Base-by-base conservation (phyloP, 2,888 invertebrate species). In the Brachyopa scutellaris region DNA sequence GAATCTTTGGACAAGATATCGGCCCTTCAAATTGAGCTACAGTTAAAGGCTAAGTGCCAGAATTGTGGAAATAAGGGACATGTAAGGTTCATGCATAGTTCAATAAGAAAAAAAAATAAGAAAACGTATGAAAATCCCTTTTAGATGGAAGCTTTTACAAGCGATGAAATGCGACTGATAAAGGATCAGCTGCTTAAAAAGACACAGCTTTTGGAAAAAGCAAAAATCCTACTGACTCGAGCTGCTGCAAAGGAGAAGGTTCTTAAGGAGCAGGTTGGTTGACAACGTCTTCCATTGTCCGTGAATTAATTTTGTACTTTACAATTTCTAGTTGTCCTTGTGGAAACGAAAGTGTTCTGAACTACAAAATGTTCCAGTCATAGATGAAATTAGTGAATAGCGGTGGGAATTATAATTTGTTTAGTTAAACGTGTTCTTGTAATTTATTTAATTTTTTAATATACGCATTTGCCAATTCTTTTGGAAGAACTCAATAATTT, bases 231-330 rank as follows among this genome's bases (percentile, higher is more conserved):
- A 53, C 86, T 94, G 55, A 92, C 93, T 38, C 91, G 93, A 59
- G 94, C 94, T 3, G 94, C 94, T 0, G 90, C 92, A 7, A 93
- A 93, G 86, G 94, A 94, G 85, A 94, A 93, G 85, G 90, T 91
- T 9, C 89, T 94, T 36, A 90, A 93, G 23, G 93, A 93, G 85
- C 93, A 93, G 88, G 93, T 93, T 85, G 87, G 31, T 45, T 31
- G 1, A n/a, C 0, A 17, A n/a, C 2, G 1, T 8, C 5, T 23
- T 11, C n/a, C n/a, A n/a, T n/a, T n/a, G n/a, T n/a, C n/a, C n/a
- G n/a, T n/a, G n/a, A n/a, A n/a, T n/a, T n/a, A n/a, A n/a, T n/a
- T n/a, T n/a, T n/a, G n/a, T n/a, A n/a, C n/a, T n/a, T n/a, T n/a
- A n/a, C n/a, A n/a, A n/a, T n/a, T 61, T 79, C 2, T 33, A 86